Percentiles rank a stretch among this genome's conserved stretches.
Conservation (phyloP, 2,888 invertebrate species). For the Calameuta filiformis region DNA sequence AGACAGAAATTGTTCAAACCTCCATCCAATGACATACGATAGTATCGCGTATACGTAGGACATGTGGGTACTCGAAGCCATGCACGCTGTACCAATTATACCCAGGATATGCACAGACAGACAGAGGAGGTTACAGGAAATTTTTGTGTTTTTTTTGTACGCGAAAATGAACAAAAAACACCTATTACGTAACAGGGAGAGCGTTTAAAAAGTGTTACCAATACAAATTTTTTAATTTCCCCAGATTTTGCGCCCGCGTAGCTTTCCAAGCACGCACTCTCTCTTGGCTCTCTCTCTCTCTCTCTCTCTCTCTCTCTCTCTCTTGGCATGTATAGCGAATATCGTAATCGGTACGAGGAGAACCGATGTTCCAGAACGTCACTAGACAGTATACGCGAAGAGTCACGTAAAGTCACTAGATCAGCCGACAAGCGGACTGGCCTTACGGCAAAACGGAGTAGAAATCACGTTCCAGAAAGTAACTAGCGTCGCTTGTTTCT, state of each 20-base stretch:
- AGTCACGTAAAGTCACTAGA: background rate
- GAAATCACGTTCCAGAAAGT: conserved; percentile 4
- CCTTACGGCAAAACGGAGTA: background rate
- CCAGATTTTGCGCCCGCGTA: background rate
- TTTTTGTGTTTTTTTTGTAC: too few species aligned
- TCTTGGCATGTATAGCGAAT: background rate
- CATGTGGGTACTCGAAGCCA: background rate
- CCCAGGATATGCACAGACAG: too few species aligned
- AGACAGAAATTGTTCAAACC: background rate
- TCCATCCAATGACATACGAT: background rate
- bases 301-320: too few species aligned
- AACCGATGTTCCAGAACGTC: background rate
- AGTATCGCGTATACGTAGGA: background rate
- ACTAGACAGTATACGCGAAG: background rate
- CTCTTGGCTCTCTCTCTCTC: too few species aligned
- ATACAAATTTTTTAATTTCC: background rate
- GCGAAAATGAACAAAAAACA: too few species aligned
- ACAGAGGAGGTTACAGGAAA: background rate
- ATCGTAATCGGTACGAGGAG: background rate
- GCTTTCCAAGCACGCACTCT: background rate
- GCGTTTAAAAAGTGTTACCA: background rate
- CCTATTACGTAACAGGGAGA: background rate
- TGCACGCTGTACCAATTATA: background rate
- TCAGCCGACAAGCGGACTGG: background rate
- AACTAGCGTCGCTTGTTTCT: background rate